phyloP scores from a whole-genome alignment of 2,113 vertebrate genomes.

The Vidua chalybeata region DNA sequence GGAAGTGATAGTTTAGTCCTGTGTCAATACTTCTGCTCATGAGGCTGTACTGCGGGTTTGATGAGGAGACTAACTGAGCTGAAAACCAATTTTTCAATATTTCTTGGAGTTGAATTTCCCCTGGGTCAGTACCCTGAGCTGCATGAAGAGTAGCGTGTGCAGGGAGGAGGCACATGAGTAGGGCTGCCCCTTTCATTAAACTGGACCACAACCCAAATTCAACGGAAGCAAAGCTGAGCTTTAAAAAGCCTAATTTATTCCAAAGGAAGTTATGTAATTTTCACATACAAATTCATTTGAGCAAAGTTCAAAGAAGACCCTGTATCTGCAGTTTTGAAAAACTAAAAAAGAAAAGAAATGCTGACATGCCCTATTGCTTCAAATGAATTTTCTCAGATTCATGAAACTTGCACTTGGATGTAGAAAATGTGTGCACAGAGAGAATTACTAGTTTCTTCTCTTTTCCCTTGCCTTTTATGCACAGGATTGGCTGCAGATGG shows the following conservation, averaged over 20 bases:
- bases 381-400: not conserved
- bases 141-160: rapidly evolving
- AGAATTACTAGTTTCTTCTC: conserved; percentile 7
- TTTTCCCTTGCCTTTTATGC: conserved; percentile 2
- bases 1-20: not conserved
- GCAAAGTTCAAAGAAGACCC: not conserved
- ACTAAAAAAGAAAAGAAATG: not conserved
- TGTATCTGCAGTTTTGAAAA: not conserved
- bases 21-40: not conserved
- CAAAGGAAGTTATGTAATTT: not conserved
- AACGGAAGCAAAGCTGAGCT: not conserved
- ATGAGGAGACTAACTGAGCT: not conserved
- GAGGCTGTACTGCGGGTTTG: not conserved
- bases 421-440: conserved; percentile 15
- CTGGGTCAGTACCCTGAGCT: not conserved
- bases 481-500: conserved; percentile 53
- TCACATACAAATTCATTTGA: not conserved
- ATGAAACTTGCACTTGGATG: not conserved
- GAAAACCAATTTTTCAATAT: not conserved
- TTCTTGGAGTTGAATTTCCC: not conserved
- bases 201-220: not conserved
- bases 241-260: not conserved
- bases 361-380: not conserved
- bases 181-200: not conserved
- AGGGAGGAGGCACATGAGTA: not conserved